These are phyloP conservation scores for Oryzaephilus surinamensis DNA, from an alignment of 1,140 invertebrate species.

Conservation along the genomic window DNA sequence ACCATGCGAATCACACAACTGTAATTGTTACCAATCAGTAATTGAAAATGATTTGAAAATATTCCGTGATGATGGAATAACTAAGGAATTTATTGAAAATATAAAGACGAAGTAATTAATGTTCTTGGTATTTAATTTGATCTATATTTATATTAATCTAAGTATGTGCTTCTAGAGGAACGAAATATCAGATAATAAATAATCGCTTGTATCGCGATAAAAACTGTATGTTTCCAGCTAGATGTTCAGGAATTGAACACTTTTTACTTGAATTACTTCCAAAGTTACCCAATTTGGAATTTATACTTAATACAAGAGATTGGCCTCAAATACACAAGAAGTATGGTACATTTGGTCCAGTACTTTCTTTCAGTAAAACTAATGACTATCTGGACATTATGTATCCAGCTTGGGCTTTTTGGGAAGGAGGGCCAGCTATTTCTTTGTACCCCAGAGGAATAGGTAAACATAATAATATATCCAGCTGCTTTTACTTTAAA, in stretches of 20 bases:
- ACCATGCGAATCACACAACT: no score
- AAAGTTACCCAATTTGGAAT: slow-evolving; percentile 71
- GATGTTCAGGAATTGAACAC: slow-evolving; percentile 87
- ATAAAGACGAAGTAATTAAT: slow-evolving; percentile 48
- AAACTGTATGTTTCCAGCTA: slow-evolving; percentile 81
- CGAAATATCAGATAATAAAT: slow-evolving; percentile 78
- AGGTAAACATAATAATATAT: slow-evolving; percentile 33
- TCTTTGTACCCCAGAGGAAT: slow-evolving; percentile 84
- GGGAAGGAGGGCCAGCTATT: slow-evolving; percentile 95
- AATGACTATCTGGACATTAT: slow-evolving; percentile 80
- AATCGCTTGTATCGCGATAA: slow-evolving; percentile 70
- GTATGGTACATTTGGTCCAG: slow-evolving; percentile 55
- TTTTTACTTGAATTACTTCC: slow-evolving; percentile 59
- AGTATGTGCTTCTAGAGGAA: slow-evolving; percentile 45
- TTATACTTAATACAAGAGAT: slow-evolving; percentile 83
- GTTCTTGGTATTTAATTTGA: slow-evolving; percentile 33
- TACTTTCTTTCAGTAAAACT: slow-evolving; percentile 94
- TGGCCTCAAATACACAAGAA: slow-evolving; percentile 74
- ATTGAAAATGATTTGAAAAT: slow-evolving; percentile 58
- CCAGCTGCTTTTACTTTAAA: background rate
- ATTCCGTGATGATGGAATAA: slow-evolving; percentile 59
- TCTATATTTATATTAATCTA: slow-evolving; percentile 8
- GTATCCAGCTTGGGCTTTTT: slow-evolving; percentile 96
- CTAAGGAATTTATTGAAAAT: slow-evolving; percentile 48
- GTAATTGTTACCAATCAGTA: no score